These are phyloP conservation scores for Notospermus geniculatus DNA, from an alignment of 1,140 invertebrate species.

Conservation along the genomic window DNA sequence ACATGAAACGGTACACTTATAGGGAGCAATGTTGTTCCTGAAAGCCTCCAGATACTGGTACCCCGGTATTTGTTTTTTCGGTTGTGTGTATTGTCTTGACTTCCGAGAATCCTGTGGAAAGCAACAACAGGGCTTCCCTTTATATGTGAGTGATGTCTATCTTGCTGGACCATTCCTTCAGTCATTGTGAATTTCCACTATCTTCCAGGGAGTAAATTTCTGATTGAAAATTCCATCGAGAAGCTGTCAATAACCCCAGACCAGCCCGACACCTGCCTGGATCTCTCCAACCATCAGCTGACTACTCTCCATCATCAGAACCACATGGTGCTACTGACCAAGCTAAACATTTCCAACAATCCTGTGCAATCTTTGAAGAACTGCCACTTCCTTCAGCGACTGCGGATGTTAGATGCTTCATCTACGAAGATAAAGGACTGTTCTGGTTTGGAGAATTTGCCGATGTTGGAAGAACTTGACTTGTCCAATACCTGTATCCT, in stretches of 20 bases:
- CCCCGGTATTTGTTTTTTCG: constrained; percentile 14
- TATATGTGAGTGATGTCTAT: too few relatives aligned
- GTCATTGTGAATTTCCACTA: too few relatives aligned
- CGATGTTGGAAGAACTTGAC: constrained; percentile 33
- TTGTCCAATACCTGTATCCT: constrained; percentile 51
- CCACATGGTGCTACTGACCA: constrained; percentile 37
- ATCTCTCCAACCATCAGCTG: constrained; percentile 34
- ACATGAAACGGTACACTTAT: too few relatives aligned
- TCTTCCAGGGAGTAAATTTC: constrained; percentile 51
- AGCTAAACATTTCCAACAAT: constrained; percentile 47
- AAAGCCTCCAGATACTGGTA: too few relatives aligned
- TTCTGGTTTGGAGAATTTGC: constrained; percentile 36
- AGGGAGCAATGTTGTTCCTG: too few relatives aligned
- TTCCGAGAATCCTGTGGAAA: too few relatives aligned
- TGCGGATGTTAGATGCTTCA: constrained; percentile 37
- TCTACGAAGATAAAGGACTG: constrained; percentile 41
- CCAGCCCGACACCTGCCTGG: constrained; percentile 18
- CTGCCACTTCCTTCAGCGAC: constrained; percentile 37
- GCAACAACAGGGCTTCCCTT: too few relatives aligned
- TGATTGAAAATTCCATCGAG: constrained; percentile 43
- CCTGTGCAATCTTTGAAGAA: constrained; percentile 28
- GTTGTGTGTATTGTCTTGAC: too few relatives aligned
- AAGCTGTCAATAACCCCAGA: constrained; percentile 12
- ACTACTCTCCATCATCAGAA: constrained; percentile 45
- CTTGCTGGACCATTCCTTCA: too few relatives aligned